phyloP scores from a whole-genome alignment of 2,888 invertebrate species.

The Macrosiphum euphorbiae region DNA sequence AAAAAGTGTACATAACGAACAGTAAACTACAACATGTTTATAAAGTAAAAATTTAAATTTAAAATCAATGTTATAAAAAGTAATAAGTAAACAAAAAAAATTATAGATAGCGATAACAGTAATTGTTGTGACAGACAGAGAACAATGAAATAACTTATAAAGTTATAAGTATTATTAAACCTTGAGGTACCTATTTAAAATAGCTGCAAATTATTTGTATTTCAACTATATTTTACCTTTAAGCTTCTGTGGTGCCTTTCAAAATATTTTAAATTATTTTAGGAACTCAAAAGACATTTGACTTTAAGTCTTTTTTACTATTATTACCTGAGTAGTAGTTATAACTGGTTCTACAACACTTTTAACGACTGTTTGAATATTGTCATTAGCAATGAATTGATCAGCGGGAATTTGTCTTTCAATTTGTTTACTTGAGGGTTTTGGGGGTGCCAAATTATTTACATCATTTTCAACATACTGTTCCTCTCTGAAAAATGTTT shows the following conservation, averaged over 20 bases:
- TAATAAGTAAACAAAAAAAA: no score
- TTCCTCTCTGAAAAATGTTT: background rate
- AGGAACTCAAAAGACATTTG: background rate
- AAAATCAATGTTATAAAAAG: no score
- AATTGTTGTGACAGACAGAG: no score
- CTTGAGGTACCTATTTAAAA: background rate
- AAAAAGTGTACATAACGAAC: no score
- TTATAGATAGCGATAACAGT: no score
- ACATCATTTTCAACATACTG: background rate
- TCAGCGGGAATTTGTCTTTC: background rate
- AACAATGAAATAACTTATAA: no score
- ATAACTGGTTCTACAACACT: background rate
- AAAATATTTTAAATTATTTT: background rate
- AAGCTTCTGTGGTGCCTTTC: background rate
- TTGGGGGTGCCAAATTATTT: background rate
- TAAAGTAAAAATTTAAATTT: no score
- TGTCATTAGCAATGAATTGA: background rate
- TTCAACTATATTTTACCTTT: background rate
- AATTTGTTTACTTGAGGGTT: constrained; percentile 7
- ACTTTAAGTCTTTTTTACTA: background rate
- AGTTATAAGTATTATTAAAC: background rate
- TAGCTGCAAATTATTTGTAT: background rate
- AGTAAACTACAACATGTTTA: no score
- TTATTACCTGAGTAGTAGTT: background rate
- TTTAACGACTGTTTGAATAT: background rate